Base-by-base conservation (phyloP, 2,797 vertebrate genomes). In the Microcaecilia unicolor region DNA sequence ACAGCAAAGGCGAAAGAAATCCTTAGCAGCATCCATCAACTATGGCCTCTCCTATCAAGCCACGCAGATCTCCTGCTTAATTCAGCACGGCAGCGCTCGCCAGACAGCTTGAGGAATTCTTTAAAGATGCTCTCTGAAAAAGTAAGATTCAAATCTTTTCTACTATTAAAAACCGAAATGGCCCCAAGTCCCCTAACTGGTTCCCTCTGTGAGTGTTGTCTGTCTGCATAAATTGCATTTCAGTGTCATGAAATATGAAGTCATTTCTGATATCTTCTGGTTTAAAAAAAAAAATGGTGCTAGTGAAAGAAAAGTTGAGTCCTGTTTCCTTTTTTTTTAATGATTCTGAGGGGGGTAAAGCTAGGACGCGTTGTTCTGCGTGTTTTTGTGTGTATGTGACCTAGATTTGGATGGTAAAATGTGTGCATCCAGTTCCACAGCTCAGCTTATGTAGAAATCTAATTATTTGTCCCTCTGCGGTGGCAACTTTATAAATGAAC, bases 1-100 rank as follows among this genome's bases (percentile, higher is more conserved):
- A 98, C 90, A 51, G 89, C 91, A 45, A 93, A 92, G 77, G 95
- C 94, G 56, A 91, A 92, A 61, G 92, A 97, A 84, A 90, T 98
- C 43, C 88, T 98, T 65, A 86, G 85, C 78, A 87, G 81, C 70
- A 84, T 98, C 72, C 85, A 78, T 71, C 86, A 88, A 44, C 87
- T 98, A 17, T 90, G 94, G 12, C 93, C 92, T 42, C 85, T 93
- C 56, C 88, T 98, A 82, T 84, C 85, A 55, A 77, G 73, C 70
- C 83, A 92, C 53, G 85, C 90, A 9, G 92, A 98, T 69, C 83
- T 86, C 47, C 90, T 98, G 44, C 91, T 98, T 43, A 84, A 80
- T 67, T 88, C 92, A 35, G 92, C 93, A 60, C 92, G 89, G 64
- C 88, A 89, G 50, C 89, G 51, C 64, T 92, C 87, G 48, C 71